phyloP scores from a whole-genome alignment of 2,113 vertebrate species.

The Hystrix brachyura region DNA sequence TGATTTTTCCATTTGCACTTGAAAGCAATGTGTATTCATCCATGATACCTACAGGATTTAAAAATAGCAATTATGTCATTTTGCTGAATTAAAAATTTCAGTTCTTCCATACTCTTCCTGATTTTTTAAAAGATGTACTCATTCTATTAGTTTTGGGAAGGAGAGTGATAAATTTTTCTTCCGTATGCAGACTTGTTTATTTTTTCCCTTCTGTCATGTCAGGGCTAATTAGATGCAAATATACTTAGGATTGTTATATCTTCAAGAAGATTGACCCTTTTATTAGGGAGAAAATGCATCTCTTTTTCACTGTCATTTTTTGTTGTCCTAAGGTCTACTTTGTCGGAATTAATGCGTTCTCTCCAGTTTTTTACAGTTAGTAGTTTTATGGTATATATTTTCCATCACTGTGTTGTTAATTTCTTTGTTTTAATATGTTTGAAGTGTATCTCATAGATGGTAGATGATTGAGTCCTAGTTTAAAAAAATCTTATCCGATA shows the following conservation, averaged over 20 bases:
- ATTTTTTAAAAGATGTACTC: not conserved
- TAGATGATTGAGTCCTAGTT: not conserved
- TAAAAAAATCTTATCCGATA: not conserved
- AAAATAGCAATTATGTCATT: not conserved
- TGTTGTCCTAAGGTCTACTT: not conserved
- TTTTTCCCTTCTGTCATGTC: not conserved
- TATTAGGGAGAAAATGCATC: not conserved
- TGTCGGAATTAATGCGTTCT: not conserved
- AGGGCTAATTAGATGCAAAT: not conserved
- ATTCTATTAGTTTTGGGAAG: not conserved
- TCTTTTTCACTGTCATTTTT: not conserved
- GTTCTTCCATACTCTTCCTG: not conserved
- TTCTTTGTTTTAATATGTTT: not conserved
- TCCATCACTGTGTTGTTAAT: not conserved
- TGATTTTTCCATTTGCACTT: not conserved
- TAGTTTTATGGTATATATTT: not conserved
- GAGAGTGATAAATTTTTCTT: not conserved
- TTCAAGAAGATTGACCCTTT: not conserved
- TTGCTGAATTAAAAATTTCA: conserved; percentile 2
- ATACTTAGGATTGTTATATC: not conserved
- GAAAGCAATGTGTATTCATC: not conserved
- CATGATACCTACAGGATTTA: not conserved
- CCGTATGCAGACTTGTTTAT: not conserved
- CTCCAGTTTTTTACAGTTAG: not conserved
- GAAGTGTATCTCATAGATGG: not conserved